Evolutionary conservation across 2,797 vertebrate species (phyloP).

Genomic region (Sciurus vulgaris): DNA sequence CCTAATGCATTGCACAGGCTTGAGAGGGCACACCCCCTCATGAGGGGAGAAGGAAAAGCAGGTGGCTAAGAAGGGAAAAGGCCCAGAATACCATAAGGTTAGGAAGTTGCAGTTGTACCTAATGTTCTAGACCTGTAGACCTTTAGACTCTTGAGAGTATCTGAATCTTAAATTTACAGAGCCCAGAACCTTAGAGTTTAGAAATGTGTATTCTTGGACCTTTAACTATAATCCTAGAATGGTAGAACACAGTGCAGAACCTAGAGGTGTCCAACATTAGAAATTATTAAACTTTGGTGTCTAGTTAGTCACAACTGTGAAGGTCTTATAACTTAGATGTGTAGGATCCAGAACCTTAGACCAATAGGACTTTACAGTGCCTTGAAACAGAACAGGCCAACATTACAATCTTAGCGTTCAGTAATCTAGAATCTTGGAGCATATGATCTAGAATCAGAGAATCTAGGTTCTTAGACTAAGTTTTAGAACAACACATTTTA

Average conservation of each 20-base stretch:
- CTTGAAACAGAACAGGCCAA: conserved; percentile 55
- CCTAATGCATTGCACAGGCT: conserved; percentile 74
- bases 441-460: conserved; percentile 46
- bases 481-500: conserved; percentile 63
- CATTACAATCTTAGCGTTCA: conserved; percentile 58
- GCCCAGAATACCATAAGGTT: background rate
- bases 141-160: conserved; percentile 46
- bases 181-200: conserved; percentile 35
- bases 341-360: conserved; percentile 27
- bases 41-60: conserved; percentile 21
- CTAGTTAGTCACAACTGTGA: conserved; percentile 61
- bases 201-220: conserved; percentile 37
- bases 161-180: conserved; percentile 36
- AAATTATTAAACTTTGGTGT: conserved; percentile 71
- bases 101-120: conserved; percentile 29
- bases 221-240: conserved; percentile 54
- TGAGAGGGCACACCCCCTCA: background rate
- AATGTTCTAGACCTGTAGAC: conserved; percentile 40
- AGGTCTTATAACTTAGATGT: background rate
- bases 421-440: conserved; percentile 57
- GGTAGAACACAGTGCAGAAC: conserved; percentile 1
- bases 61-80: background rate
- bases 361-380: background rate
- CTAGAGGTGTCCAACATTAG: conserved; percentile 59
- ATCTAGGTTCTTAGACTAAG: conserved; percentile 53